Percentiles rank a stretch among this genome's conserved stretches.
phyloP scores from a whole-genome alignment of 2,888 invertebrate genomes.

The Serrognathus titanus region DNA sequence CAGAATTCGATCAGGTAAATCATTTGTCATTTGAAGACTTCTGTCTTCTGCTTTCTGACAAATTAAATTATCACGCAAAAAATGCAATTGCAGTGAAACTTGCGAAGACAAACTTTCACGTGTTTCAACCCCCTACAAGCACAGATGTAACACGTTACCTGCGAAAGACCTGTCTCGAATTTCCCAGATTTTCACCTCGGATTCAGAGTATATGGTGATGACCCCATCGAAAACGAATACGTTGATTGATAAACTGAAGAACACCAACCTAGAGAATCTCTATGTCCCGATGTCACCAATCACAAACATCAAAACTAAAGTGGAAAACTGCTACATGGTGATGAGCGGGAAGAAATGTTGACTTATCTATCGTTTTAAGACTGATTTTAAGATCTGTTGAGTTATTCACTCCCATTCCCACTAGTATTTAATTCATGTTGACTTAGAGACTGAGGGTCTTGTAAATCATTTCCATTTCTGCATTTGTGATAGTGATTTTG shows the following conservation, averaged over 20 bases:
- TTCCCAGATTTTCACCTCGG: slow-evolving; percentile 40
- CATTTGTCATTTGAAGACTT: not conserved
- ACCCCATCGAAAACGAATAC: slow-evolving; percentile 36
- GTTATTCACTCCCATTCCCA: no score
- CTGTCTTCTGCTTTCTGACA: no score
- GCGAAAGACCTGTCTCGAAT: slow-evolving; percentile 42
- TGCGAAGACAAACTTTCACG: not conserved
- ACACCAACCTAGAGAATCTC: slow-evolving; percentile 28
- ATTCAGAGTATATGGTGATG: slow-evolving; percentile 44
- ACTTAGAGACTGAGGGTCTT: no score
- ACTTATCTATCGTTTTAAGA: not conserved
- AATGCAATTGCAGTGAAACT: slow-evolving; percentile 12
- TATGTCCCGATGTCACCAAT: slow-evolving; percentile 45
- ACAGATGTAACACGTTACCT: slow-evolving; percentile 42
- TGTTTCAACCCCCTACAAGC: slow-evolving; percentile 30
- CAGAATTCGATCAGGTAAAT: slow-evolving; percentile 25
- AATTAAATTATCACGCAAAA: not conserved
- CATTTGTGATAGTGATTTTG: no score
- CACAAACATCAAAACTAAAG: slow-evolving; percentile 33
- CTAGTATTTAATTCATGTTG: no score
- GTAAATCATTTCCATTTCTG: no score
- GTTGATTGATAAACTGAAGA: slow-evolving; percentile 15
- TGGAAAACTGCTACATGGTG: slow-evolving; percentile 39
- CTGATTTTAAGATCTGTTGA: no score
- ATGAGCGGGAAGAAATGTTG: slow-evolving; percentile 35